Evolutionary conservation across 2,888 invertebrate genomes (phyloP), one percentile per base, ranked within the genome.

Genomic region (Halictus quadricinctus): DNA sequence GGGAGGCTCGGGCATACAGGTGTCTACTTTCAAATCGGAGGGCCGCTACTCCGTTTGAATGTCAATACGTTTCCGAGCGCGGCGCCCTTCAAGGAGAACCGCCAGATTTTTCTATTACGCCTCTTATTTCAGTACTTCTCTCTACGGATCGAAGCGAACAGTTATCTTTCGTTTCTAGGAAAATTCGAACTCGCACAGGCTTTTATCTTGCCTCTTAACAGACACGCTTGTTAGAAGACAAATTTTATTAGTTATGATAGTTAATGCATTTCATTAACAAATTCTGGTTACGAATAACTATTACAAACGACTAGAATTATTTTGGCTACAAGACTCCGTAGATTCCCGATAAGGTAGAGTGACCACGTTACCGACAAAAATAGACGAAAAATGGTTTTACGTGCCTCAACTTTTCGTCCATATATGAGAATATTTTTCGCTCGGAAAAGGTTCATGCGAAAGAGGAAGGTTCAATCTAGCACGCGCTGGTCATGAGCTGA

Each of bases 1-100:
- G 69, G 36, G 69, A 69, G 69, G 43, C 75, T 48, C 74, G 70
- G 60, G 83, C 83, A 82, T 87, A 86, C 87, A 87, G 87, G 87
- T 87, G 87, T 87, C 87, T 80, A 76, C 86, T 87, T 86, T 87
- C 87, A 83, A 87, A 86, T 87, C 87, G 86, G 46, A 72, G n/a
- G 76, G 87, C 83, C 80, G 83, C 87, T 78, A 86, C 82, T 76
- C 80, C 80, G 86, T 86, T 86, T 80, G 87, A 86, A 87, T 86
- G 87, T 80, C 83, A 86, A 87, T 86, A 83, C 83, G 78, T 75
- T 76, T 74, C 41, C 76, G n/a, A 12, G 70, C 72, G 76, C 85
- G 81, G 85, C 54, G 69, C 77, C 82, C 82, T 80, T 85, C 86
- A 78, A 86, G 77, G 86, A 72, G 76, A 81, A 76, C 81, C 46